Conservation (phyloP, 1,140 invertebrate genomes). For the Atta cephalotes region DNA sequence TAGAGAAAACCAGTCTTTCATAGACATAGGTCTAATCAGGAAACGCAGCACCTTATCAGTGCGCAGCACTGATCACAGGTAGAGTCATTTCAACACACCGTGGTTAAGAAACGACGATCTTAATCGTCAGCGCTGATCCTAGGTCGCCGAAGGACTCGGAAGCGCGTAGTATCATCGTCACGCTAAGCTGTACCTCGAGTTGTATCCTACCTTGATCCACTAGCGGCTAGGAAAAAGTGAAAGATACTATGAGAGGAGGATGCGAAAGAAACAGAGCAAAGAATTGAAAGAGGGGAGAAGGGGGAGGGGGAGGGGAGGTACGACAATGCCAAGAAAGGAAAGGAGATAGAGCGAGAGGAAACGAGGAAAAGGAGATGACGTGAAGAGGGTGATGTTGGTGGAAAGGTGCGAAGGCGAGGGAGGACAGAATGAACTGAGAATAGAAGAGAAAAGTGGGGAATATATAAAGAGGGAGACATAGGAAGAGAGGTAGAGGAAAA, state of each 20-base stretch:
- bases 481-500: constrained; percentile 12
- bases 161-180: constrained; percentile 48
- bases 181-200: not conserved
- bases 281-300: not conserved
- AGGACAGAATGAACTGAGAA: constrained; percentile 70
- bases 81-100: not conserved
- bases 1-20: constrained; percentile 36
- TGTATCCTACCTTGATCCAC: constrained; percentile 60
- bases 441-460: constrained; percentile 65
- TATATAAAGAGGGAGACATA: constrained; percentile 49
- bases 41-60: constrained; percentile 46
- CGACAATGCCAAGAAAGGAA: not conserved
- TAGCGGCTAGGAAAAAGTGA: constrained; percentile 74
- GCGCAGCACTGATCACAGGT: not conserved
- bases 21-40: constrained; percentile 40
- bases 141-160: constrained; percentile 73
- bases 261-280: constrained; percentile 66
- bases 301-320: not conserved
- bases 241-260: constrained; percentile 69
- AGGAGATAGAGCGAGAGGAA: constrained; percentile 51
- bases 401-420: constrained; percentile 75
- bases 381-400: constrained; percentile 72
- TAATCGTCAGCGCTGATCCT: constrained; percentile 69
- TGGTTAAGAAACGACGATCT: constrained; percentile 59
- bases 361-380: constrained; percentile 69